A percentile compares a stretch with the other conserved stretches of the same genome.
phyloP scores from a whole-genome alignment of 2,113 vertebrate genomes.

The Barbus barbus region DNA sequence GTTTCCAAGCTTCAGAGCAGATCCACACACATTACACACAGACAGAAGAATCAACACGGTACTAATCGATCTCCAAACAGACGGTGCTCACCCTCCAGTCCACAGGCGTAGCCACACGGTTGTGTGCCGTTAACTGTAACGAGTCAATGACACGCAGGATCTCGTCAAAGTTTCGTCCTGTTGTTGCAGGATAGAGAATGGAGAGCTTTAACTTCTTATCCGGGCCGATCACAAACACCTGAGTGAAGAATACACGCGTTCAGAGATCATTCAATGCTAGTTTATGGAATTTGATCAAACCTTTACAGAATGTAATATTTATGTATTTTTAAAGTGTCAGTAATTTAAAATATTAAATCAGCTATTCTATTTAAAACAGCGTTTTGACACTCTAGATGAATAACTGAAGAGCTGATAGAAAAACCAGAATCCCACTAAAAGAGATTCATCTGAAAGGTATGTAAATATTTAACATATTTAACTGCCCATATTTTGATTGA shows the following conservation, averaged over 20 bases:
- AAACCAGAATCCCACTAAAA: too few relatives aligned
- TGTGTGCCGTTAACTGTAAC: conserved; percentile 85
- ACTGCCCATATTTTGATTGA: too few relatives aligned
- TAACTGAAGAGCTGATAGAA: too few relatives aligned
- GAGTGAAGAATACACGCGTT: conserved; percentile 1
- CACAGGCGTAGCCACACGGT: conserved; percentile 86
- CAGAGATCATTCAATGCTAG: not conserved
- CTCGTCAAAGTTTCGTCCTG: conserved; percentile 93
- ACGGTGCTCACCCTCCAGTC: conserved; percentile 85
- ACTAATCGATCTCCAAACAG: not conserved
- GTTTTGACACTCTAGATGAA: too few relatives aligned
- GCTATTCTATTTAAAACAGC: too few relatives aligned
- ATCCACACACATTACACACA: not conserved
- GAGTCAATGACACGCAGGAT: conserved; percentile 89
- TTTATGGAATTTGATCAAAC: too few relatives aligned
- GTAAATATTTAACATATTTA: too few relatives aligned
- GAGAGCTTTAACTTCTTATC: conserved; percentile 94
- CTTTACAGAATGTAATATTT: too few relatives aligned
- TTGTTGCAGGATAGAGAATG: conserved; percentile 90
- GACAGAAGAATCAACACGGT: not conserved
- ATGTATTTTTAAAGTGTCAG: too few relatives aligned
- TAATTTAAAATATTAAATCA: too few relatives aligned
- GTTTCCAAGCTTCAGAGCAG: conserved; percentile 77
- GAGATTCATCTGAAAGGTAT: too few relatives aligned
- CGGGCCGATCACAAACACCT: conserved; percentile 92